Percentiles rank a stretch among this genome's conserved stretches.
Evolutionary conservation across 2,113 vertebrate genomes (phyloP).

Genomic region (Oxygymnocypris stewartii): DNA sequence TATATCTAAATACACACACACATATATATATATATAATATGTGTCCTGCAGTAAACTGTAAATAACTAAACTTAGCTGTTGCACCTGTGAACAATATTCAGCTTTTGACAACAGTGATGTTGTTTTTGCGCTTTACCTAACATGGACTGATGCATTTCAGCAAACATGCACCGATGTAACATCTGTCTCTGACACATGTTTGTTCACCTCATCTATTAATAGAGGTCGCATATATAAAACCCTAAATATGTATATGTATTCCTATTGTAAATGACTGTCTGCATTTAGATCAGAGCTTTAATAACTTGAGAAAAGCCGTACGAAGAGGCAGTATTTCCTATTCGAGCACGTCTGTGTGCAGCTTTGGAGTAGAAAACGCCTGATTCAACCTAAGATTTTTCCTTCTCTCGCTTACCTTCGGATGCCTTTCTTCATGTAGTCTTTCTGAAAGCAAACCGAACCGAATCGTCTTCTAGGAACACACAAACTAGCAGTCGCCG

Average conservation of each 20-base stretch:
- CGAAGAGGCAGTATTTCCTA: slow-evolving; percentile 66
- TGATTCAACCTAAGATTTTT: slow-evolving; percentile 29
- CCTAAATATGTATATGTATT: slow-evolving; percentile 67
- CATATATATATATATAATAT: not conserved
- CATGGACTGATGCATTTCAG: not conserved
- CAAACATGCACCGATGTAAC: not conserved
- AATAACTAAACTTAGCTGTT: not conserved
- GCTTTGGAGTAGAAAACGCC: slow-evolving; percentile 8
- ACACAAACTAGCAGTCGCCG: not conserved
- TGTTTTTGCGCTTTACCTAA: not conserved
- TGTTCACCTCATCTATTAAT: slow-evolving; percentile 37
- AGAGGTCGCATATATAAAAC: slow-evolving; percentile 54
- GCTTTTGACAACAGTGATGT: slow-evolving; percentile 12
- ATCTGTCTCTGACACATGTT: not conserved
- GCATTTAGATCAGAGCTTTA: slow-evolving; percentile 57
- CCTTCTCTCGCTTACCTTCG: slow-evolving; percentile 32
- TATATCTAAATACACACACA: not conserved
- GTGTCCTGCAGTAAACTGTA: not conserved
- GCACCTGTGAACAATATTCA: not conserved
- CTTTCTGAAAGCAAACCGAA: slow-evolving; percentile 5
- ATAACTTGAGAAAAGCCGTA: slow-evolving; percentile 53
- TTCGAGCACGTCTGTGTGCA: slow-evolving; percentile 7
- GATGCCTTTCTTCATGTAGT: slow-evolving; percentile 35
- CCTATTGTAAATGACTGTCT: slow-evolving; percentile 56
- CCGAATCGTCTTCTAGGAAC: not conserved